Percentiles rank a stretch among this genome's conserved stretches.
Conservation (phyloP, 2,113 vertebrate species). For the Stomatorhinus ivindoensis region DNA sequence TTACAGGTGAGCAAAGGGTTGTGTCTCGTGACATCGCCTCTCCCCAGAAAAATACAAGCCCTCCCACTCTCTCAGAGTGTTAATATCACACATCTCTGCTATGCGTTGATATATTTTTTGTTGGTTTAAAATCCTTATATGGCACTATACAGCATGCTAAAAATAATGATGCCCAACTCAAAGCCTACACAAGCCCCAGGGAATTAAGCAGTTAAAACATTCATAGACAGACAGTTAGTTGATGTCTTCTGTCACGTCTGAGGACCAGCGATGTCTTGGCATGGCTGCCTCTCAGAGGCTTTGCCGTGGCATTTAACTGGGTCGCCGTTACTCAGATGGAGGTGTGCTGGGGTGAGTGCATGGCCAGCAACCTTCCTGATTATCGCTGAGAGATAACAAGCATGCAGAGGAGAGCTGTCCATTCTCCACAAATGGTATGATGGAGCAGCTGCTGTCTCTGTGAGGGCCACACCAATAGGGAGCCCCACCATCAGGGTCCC, state of each 20-base stretch:
- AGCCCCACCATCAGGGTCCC: neutral
- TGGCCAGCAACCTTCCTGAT: neutral
- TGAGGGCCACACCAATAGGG: neutral
- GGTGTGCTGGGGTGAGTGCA: neutral
- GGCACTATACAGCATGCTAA: slow-evolving; percentile 25
- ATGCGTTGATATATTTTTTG: neutral
- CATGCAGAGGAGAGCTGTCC: neutral
- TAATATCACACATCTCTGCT: neutral
- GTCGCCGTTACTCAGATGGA: neutral
- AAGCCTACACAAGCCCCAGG: neutral
- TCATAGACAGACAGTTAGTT: slow-evolving; percentile 23
- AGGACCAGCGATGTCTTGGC: neutral
- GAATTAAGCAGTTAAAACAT: slow-evolving; percentile 35
- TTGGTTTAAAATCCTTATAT: neutral
- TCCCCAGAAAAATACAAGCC: neutral
- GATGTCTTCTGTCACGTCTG: neutral
- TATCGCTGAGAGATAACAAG: neutral
- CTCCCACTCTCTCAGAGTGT: neutral
- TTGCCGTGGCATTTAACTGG: neutral
- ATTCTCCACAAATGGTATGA: neutral
- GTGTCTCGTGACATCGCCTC: neutral
- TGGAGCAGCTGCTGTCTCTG: neutral
- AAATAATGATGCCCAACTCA: slow-evolving; percentile 1
- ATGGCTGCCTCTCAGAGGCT: neutral
- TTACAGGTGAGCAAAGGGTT: neutral